Base-by-base conservation (phyloP, 2,797 vertebrate genomes). In the Poeciliopsis infans region DNA sequence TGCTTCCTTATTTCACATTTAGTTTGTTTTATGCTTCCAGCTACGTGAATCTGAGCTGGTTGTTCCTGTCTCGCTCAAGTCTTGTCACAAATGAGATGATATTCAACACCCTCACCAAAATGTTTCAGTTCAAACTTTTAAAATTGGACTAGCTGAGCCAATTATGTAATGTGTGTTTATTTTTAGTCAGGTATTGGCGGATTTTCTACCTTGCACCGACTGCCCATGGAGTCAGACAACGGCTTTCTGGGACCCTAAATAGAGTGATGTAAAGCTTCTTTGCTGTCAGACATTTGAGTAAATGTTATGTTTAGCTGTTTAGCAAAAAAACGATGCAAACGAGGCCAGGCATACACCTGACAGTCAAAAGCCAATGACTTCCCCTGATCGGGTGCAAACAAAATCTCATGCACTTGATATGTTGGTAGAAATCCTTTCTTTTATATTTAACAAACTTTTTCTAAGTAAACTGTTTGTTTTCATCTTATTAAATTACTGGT, bases 11-110 rank as follows among this genome's bases (percentile, higher is more conserved):
- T 79, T 83, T 81, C 76, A 82, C 88, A 88, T 91, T 83, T 10
- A 76, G 87, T 88, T 91, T 92, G 89, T 91, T 89, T 90, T 80
- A 83, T 7, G 77, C 74, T 57, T 81, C 33, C 68, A 83, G 78
- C 89, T 83, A 53, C 3, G 3, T 25, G 79, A 86, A 88, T 87
- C 83, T 75, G 51, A 68, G 79, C 83, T 78, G 25, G 80, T 85
- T 85, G 82, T 79, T 69, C 75, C 55, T 79, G 82, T n/a, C 74
- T 46, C 39, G 77, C 49, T 70, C 25, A 25, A 76, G 71, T 51
- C 13, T 28, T 75, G 82, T 55, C 51, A 77, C 49, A 46, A 82
- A 3, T 78, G 51, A 75, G 43, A 82, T 72, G 45, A 72, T 82
- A 79, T 53, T 71, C 53, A 64, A 33, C 13, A 25, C 45, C 78